Conservation (phyloP, 2,113 vertebrate genomes). For the Amazona vittata region DNA sequence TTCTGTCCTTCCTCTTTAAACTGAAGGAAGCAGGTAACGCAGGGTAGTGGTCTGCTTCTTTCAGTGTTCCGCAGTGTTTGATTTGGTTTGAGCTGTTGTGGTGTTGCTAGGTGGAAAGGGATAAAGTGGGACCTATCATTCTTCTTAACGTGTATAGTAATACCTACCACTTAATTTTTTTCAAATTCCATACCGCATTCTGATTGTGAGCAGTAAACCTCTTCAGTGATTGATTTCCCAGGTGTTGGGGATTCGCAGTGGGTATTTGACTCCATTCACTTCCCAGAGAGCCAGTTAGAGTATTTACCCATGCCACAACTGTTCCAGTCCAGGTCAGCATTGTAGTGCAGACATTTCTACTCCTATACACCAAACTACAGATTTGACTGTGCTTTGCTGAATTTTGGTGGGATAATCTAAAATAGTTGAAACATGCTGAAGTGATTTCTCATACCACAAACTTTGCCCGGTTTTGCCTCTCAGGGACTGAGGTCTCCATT, state of each 20-base stretch:
- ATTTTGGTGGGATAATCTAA: neutral
- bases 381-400: neutral
- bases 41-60: neutral
- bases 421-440: neutral
- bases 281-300: neutral
- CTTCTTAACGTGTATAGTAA: neutral
- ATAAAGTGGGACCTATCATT: neutral
- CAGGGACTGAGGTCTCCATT: neutral
- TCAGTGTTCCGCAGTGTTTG: neutral
- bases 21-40: neutral
- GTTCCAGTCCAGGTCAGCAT: neutral
- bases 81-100: neutral
- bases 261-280: neutral
- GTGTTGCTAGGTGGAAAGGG: neutral
- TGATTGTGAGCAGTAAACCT: neutral
- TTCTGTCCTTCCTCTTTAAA: neutral
- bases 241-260: neutral
- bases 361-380: neutral
- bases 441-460: neutral
- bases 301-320: neutral
- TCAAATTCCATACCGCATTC: rapidly evolving
- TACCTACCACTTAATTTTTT: neutral
- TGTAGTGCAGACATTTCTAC: neutral
- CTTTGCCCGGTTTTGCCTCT: neutral
- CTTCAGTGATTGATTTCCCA: neutral